A percentile compares a stretch with the other conserved stretches of the same genome.
Conservation (phyloP, 2,888 invertebrate species). For the Tromatobia lineatoria region DNA sequence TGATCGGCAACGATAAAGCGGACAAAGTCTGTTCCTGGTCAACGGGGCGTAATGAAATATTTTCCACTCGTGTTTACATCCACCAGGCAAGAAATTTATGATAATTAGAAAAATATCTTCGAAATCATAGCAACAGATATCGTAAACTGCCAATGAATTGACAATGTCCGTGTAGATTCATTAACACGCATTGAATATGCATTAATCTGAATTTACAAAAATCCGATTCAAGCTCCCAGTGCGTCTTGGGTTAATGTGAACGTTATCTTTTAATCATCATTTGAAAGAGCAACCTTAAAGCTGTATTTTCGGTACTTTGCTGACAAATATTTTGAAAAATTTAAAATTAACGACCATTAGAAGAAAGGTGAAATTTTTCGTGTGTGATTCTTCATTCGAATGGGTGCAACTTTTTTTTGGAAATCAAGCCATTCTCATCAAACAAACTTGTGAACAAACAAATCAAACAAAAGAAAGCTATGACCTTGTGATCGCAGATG, state of each 20-base stretch:
- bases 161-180: too few relatives aligned
- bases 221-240: not conserved
- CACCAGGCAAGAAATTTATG: too few relatives aligned
- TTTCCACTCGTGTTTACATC: not conserved
- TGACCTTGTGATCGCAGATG: too few relatives aligned
- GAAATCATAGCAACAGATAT: too few relatives aligned
- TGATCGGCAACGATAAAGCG: slow-evolving; percentile 8
- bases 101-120: too few relatives aligned
- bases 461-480: too few relatives aligned
- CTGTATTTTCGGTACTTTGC: not conserved
- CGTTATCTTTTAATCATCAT: not conserved
- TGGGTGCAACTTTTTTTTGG: not conserved
- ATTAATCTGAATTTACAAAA: not conserved
- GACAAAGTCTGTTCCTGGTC: not conserved
- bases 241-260: not conserved
- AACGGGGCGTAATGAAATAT: slow-evolving; percentile 6
- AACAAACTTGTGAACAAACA: too few relatives aligned
- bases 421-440: not conserved
- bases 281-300: not conserved
- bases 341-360: not conserved
- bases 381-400: not conserved
- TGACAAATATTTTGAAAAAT: not conserved
- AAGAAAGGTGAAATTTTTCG: not conserved
- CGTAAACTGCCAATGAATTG: too few relatives aligned
- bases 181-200: too few relatives aligned